Evolutionary conservation across 1,140 invertebrate genomes (phyloP).

Genomic region (Lordiphosa collinella): DNA sequence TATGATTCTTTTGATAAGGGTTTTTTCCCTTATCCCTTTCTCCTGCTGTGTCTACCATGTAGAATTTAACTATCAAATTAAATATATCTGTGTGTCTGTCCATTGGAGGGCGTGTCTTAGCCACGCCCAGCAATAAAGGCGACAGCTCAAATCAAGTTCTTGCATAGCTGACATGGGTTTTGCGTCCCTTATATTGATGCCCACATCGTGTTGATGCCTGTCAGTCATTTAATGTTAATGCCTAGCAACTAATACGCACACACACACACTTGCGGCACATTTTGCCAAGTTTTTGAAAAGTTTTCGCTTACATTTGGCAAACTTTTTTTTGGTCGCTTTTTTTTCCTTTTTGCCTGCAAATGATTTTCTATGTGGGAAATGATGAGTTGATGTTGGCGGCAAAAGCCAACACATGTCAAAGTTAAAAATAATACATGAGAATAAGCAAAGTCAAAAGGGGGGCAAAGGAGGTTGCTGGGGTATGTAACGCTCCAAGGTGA

Average conservation of each 20-base stretch:
- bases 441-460: constrained; percentile 3
- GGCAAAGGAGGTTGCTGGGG: constrained; percentile 17
- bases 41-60: too few species aligned
- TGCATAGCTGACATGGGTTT: constrained; percentile 14
- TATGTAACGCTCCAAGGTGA: constrained; percentile 22
- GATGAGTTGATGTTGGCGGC: constrained; percentile 60
- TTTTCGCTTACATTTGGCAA: constrained; percentile 46
- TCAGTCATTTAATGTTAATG: constrained; percentile 69
- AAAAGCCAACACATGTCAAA: constrained; percentile 73
- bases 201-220: constrained; percentile 51
- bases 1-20: too few species aligned
- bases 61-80: too few species aligned
- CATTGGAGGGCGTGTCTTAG: constrained; percentile 1
- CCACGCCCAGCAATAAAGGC: constrained; percentile 7
- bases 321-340: constrained; percentile 34
- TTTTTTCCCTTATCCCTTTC: too few species aligned
- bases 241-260: constrained; percentile 46
- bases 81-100: too few species aligned
- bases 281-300: constrained; percentile 70
- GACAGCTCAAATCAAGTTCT: constrained; percentile 4
- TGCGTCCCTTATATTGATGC: constrained; percentile 1
- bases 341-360: constrained; percentile 18
- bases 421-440: constrained; percentile 65
- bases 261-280: constrained; percentile 36
- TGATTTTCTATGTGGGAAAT: constrained; percentile 35